Percentiles rank a stretch among this genome's conserved stretches.
phyloP scores from a whole-genome alignment of 2,888 invertebrate genomes.

The Druceiella hillmani region DNA sequence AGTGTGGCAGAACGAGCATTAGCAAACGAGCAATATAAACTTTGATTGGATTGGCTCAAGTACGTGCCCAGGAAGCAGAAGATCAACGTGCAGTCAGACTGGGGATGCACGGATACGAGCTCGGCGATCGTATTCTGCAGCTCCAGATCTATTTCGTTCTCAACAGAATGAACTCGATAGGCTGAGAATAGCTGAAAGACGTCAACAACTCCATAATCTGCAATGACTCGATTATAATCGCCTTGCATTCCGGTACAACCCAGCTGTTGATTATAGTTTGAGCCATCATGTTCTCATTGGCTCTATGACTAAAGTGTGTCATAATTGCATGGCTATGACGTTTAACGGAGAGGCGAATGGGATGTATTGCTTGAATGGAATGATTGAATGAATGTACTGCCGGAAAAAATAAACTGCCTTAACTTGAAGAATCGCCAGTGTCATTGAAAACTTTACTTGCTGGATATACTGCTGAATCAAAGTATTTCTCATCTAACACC shows the following conservation, averaged over 20 bases:
- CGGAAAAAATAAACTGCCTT: too few relatives aligned
- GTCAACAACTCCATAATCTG: too few relatives aligned
- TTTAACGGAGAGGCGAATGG: background rate
- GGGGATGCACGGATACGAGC: background rate
- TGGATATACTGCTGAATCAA: too few relatives aligned
- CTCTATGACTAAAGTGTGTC: background rate
- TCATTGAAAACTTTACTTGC: too few relatives aligned
- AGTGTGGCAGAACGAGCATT: background rate
- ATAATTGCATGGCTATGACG: background rate
- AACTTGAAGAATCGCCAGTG: too few relatives aligned
- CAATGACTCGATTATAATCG: background rate
- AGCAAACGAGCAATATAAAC: slow-evolving; percentile 1
- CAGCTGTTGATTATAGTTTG: background rate
- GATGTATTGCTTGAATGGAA: background rate
- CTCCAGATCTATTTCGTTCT: background rate
- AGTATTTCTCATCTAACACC: too few relatives aligned
- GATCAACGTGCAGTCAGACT: background rate
- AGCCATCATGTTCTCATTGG: background rate
- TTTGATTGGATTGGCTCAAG: background rate
- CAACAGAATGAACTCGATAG: background rate
- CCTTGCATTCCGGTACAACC: background rate
- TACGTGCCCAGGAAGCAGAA: background rate
- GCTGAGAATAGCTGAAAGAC: background rate
- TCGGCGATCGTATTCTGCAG: background rate
- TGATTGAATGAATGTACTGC: too few relatives aligned